Base-by-base conservation (phyloP, 2,888 invertebrate genomes). In the Tenthredo livida region DNA sequence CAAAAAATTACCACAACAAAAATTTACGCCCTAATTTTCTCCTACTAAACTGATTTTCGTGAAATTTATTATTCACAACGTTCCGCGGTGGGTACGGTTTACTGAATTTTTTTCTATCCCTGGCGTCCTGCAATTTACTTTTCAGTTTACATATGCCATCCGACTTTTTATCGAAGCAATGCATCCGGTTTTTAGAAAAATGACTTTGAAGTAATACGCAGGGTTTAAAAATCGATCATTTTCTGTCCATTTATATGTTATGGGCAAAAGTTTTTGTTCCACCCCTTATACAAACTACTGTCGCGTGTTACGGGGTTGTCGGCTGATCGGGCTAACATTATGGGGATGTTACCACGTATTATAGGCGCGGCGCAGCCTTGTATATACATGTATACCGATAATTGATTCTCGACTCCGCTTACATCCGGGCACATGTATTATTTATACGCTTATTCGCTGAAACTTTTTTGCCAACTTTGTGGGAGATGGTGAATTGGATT, bases 281-380 rank as follows among this genome's bases (percentile, higher is more conserved):
- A 83, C 83, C 83, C 65, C 17, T 40, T 70, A 47, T 29, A 70
- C 70, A 67, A 33, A 83, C 70, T 17, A 29, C 67, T 65, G 83
- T 90, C 86, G 89, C 91, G 87, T 89, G 90, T 86, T 86, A 33
- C 25, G 54, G 61, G 86, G 86, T 89, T 90, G 89, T 88, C 88
- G 85, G 87, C 86, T 88, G 88, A 89, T 87, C 67, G 67, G 83
- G 84, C 78, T 58, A 77, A 67, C 87, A 87, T 86, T 87, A 86
- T 75, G 65, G 73, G 75, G 58, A 80, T 82, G 84, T 85, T 85
- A 84, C 73, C 85, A 47, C 85, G 47, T 70, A 83, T 83, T 70
- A 83, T 83, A 67, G 67, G 83, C 47, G 29, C 67, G 50, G 84
- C 83, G 37, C 7, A 37, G 37, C 85, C 84, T 50, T 87, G 87